phyloP scores from a whole-genome alignment of 2,113 vertebrate genomes.

The Diglossa brunneiventris region DNA sequence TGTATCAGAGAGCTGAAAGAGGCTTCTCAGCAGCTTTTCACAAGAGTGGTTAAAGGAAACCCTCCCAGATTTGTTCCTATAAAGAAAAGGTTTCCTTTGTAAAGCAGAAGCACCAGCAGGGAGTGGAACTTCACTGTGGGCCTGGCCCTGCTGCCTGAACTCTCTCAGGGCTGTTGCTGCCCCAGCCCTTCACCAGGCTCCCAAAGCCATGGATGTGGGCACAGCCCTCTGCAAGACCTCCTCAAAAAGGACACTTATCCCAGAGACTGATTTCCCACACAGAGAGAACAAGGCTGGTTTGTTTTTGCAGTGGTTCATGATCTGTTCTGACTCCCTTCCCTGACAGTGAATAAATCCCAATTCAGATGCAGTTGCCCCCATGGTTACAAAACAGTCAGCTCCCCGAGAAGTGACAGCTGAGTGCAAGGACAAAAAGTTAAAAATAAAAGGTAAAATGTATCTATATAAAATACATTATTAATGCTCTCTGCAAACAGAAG shows the following conservation, averaged over 20 bases:
- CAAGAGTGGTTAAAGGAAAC: background rate
- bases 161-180: background rate
- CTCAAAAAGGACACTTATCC: background rate
- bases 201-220: background rate
- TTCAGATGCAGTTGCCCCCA: background rate
- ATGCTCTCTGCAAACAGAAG: background rate
- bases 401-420: background rate
- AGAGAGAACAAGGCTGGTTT: constrained; percentile 5
- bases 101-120: background rate
- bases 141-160: background rate
- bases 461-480: background rate
- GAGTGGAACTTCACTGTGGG: background rate
- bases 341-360: background rate
- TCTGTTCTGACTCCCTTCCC: background rate
- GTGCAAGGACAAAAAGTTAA: background rate
- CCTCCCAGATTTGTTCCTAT: constrained; percentile 22
- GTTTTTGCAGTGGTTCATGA: background rate
- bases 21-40: constrained; percentile 23
- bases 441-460: background rate
- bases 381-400: background rate
- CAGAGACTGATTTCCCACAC: background rate
- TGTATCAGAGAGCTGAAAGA: fast-evolving
- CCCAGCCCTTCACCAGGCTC: background rate
- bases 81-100: background rate
- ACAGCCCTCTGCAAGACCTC: background rate